Conservation (phyloP, 1,140 invertebrate genomes). For the Globodera rostochiensis region DNA sequence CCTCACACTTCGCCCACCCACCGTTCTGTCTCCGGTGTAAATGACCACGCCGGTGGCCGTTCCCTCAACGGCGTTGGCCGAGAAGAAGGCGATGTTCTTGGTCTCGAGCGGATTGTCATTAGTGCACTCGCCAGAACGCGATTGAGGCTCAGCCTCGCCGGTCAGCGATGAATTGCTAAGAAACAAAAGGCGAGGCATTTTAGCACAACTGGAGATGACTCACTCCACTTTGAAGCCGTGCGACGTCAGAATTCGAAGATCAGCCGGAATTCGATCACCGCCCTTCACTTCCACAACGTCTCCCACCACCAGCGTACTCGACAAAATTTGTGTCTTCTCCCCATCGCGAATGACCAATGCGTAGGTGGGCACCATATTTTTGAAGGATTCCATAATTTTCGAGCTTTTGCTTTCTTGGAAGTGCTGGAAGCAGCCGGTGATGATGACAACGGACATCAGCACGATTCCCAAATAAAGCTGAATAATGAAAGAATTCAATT, state of each 20-base stretch:
- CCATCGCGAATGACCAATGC: conserved; percentile 62
- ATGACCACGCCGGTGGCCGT: conserved; percentile 77
- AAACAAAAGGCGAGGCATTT: neutral
- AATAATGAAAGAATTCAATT: conserved; percentile 1
- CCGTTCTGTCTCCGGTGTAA: conserved; percentile 90
- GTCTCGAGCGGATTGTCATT: conserved; percentile 69
- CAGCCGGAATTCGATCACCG: conserved; percentile 82
- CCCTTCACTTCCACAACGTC: conserved; percentile 81
- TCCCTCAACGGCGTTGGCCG: conserved; percentile 68
- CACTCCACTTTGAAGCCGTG: conserved; percentile 72
- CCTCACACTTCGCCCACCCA: no score
- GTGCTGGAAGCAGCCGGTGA: conserved; percentile 95
- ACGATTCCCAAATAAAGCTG: conserved; percentile 88
- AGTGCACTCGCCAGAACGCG: conserved; percentile 65
- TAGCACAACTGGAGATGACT: neutral
- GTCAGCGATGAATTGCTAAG: conserved; percentile 66
- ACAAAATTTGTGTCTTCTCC: conserved; percentile 56
- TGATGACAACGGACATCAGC: conserved; percentile 88
- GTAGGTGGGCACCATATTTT: conserved; percentile 70
- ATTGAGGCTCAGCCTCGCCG: conserved; percentile 67
- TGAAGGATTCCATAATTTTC: conserved; percentile 76
- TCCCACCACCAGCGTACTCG: conserved; percentile 77
- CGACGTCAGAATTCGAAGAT: conserved; percentile 76
- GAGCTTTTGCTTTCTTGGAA: conserved; percentile 93
- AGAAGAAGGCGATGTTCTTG: conserved; percentile 69